Conservation (phyloP, 2,113 vertebrate genomes). For the rabbit (Oryctolagus cuniculus) region mOryCun1.1 NC_091438.1:19051001-19051500, state of each 20-base stretch:
- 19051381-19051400: not conserved
- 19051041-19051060: rapidly evolving
- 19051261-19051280: rapidly evolving
- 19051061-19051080: rapidly evolving
- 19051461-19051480: too few relatives aligned
- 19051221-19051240: rapidly evolving
- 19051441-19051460: too few relatives aligned
- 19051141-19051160: rapidly evolving
- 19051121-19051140: rapidly evolving
- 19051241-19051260: rapidly evolving
- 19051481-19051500: not conserved
- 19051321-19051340: rapidly evolving
- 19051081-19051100: rapidly evolving
- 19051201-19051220: not conserved
- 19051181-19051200: rapidly evolving
- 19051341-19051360: not conserved
- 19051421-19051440: not conserved
- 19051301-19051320: too few relatives aligned
- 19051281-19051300: not conserved
- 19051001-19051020: too few relatives aligned
- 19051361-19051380: too few relatives aligned
- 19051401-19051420: not conserved
- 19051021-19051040: rapidly evolving
- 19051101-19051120: rapidly evolving
- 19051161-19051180: not conserved